Conservation (phyloP, 1,140 invertebrate species). For the Aleiodes sp. region DNA sequence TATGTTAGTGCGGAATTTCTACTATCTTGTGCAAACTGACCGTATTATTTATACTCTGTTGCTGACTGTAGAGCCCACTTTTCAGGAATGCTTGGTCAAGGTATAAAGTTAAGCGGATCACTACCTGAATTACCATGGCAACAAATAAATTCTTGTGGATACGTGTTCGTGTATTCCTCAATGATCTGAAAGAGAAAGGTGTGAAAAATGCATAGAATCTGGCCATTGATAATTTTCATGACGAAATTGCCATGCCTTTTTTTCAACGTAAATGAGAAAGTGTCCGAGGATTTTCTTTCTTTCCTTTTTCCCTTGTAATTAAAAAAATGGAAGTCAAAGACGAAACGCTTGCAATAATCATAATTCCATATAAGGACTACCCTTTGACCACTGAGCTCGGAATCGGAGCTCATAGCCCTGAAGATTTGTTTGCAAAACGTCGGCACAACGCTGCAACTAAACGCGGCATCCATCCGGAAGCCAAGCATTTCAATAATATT, state of each 20-base stretch:
- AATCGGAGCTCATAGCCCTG: too few species aligned
- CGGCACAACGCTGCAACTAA: too few species aligned
- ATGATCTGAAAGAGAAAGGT: conserved; percentile 70
- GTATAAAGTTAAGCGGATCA: conserved; percentile 86
- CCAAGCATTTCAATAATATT: too few species aligned
- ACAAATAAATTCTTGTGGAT: conserved; percentile 91
- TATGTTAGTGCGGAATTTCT: conserved; percentile 17
- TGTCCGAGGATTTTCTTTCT: background rate
- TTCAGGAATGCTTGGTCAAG: conserved; percentile 77
- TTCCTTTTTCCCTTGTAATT: too few species aligned
- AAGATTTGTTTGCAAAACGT: too few species aligned
- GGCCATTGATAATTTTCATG: too few species aligned
- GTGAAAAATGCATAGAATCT: too few species aligned
- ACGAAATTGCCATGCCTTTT: conserved; percentile 16
- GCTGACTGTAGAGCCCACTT: conserved; percentile 45
- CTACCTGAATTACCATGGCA: conserved; percentile 85
- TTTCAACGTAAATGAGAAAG: background rate
- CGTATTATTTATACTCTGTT: conserved; percentile 79
- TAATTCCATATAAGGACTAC: too few species aligned
- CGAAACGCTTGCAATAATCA: too few species aligned
- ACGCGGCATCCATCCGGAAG: too few species aligned
- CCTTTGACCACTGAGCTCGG: too few species aligned
- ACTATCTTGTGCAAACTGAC: conserved; percentile 66
- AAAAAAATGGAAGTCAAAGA: too few species aligned
- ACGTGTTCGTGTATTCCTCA: conserved; percentile 85